Evolutionary conservation across 2,888 invertebrate genomes (phyloP), one percentile per base, ranked within the genome.

Genomic region (Dastarcus helophoroides): DNA sequence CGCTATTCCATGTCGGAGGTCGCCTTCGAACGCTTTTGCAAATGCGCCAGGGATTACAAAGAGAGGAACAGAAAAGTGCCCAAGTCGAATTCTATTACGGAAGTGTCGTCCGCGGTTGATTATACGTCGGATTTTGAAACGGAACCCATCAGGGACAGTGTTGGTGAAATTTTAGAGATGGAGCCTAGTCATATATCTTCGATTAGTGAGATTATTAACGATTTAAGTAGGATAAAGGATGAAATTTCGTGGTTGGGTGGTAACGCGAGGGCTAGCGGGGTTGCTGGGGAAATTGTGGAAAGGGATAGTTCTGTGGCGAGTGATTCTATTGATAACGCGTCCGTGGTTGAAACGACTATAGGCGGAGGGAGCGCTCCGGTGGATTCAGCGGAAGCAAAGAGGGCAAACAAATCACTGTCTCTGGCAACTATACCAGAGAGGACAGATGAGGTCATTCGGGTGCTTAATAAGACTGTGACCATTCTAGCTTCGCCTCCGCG

Each of bases 1-100:
- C 48, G 48, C 14, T 64, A 63, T 36, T 52, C 55, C 32, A 47
- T 65, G 43, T 61, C 58, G 12, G 61, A 64, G 45, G 35, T 44
- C 6, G 59, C 61, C 32, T 39, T 65, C 14, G 62, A 64, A 43
- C 40, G 50, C 26, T 49, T 65, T 15, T 64, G 62, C 39, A 62
- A 61, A 42, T 58, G 60, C 29, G 64, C 64, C 2, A 63, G 60
- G 40, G 43, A 46, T 29, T 39, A 32, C 36, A 38, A 14, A 5
- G 4, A 7, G n/a, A 17, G n/a, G 19, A 17, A 17, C 19, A 17
- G n/a, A 17, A 17, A 17, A n/a, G n/a, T n/a, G n/a, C n/a, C n/a
- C n/a, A 17, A 17, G 6, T 17, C n/a, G 19, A 17, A n/a, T 17
- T 17, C 19, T 17, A 17, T 17, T n/a, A 17, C n/a, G n/a, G n/a